A percentile compares a stretch with the other conserved stretches of the same genome.
These are phyloP conservation scores for Pholis gunnellus DNA, from an alignment of 2,113 vertebrate genomes.

Conservation along the genomic window DNA sequence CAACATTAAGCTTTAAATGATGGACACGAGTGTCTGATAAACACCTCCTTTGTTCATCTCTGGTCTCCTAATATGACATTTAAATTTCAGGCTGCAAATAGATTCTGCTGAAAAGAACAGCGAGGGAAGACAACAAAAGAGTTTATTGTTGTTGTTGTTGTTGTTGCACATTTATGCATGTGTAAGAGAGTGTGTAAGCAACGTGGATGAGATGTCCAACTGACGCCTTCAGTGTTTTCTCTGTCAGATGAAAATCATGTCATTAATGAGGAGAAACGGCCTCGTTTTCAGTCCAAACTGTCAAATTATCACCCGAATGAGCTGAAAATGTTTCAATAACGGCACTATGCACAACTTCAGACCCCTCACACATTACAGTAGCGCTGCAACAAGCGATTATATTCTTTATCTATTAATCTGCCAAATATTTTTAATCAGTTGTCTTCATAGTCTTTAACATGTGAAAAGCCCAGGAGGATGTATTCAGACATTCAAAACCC, in stretches of 20 bases:
- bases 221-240: not conserved
- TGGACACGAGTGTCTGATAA: not conserved
- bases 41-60: not conserved
- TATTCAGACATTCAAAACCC: not conserved
- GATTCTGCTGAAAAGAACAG: constrained; percentile 14
- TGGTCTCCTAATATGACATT: constrained; percentile 19
- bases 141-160: constrained; percentile 15
- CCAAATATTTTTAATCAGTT: too few relatives aligned
- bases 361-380: too few relatives aligned
- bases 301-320: not conserved
- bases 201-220: not conserved
- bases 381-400: not conserved
- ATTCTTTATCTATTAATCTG: not conserved
- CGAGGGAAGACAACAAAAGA: constrained; percentile 18
- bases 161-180: constrained; percentile 27
- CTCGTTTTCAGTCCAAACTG: not conserved
- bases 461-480: not conserved
- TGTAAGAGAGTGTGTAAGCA: not conserved
- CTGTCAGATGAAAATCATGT: not conserved
- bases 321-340: not conserved
- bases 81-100: constrained; percentile 31
- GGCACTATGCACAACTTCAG: not conserved
- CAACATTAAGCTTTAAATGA: not conserved
- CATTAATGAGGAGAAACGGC: not conserved
- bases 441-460: not conserved